Base-by-base conservation (phyloP, 1,140 invertebrate genomes). In the Monochamus saltuarius region DNA sequence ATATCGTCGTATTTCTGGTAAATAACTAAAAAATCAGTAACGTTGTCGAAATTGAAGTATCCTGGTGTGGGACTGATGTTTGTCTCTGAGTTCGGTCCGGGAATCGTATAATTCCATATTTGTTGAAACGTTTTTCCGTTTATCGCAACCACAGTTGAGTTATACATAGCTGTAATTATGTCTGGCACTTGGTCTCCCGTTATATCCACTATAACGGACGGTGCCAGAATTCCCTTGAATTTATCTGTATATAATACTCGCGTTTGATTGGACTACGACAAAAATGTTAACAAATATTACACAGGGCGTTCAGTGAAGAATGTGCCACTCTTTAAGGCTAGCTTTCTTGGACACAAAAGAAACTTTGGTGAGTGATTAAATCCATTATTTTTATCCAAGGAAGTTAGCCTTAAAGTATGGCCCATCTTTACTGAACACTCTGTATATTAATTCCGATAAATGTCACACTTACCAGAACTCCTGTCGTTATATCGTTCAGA, bases 21-120 rank as follows among this genome's bases (percentile, higher is more conserved):
- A 68, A 91, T 89, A 0, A 94, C 82, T 76, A 93, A 82, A 66
- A 94, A 90, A 70, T 94, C 91, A 0, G 90, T 90, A n/a, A 89
- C 77, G 58, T 86, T 79, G 72, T 94, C 91, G 62, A 86, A 83
- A 72, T 93, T 90, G 64, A 90, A 94, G 74, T 87, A 92, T 6
- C 89, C 90, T 14, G 89, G 89, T 19, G 89, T 85, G 35, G 91
- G 90, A 61, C 88, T 85, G 68, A 89, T 91, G 64, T 80, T 81
- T 16, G 83, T 80, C 74, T 85, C 82, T 14, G 83, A 81, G 61
- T 81, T 80, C 4, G 83, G 82, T 14, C 53, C 53, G 7, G 83
- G 83, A 59, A 90, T 80, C 0, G 84, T 84, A 60, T 83, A 86
- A 69, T 89, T 89, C 90, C 90, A 93, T 7, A 92, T 71, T 60